A percentile compares a stretch with the other conserved stretches of the same genome.
Evolutionary conservation across 2,113 vertebrate genomes (phyloP).

Genomic region (Erythrolamprus reginae): DNA sequence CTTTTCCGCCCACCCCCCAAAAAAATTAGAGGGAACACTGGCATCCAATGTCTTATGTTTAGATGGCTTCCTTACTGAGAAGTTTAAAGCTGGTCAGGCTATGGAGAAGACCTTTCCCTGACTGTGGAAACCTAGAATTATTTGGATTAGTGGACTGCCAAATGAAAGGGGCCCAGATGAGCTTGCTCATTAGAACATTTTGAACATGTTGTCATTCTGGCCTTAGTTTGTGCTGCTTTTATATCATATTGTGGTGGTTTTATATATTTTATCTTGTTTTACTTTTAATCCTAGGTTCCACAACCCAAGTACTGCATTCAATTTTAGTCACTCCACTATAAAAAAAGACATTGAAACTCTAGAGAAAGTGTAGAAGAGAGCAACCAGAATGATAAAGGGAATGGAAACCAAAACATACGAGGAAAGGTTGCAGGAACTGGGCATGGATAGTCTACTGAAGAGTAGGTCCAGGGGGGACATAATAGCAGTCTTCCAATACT

Average conservation of each 20-base stretch:
- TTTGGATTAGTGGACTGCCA: not conserved
- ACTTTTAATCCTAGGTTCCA: not conserved
- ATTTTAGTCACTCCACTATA: no score
- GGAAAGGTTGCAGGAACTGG: no score
- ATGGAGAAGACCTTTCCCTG: not conserved
- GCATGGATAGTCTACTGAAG: no score
- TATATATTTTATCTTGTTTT: not conserved
- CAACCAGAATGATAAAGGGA: no score
- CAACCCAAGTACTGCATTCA: no score
- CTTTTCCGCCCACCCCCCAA: no score
- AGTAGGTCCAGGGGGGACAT: no score
- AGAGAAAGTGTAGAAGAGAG: no score
- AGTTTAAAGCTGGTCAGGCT: not conserved
- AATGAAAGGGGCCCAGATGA: not conserved
- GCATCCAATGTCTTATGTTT: not conserved
- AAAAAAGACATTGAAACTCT: no score
- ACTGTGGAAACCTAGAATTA: not conserved
- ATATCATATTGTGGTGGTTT: not conserved
- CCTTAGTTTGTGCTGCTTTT: not conserved
- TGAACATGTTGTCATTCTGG: not conserved
- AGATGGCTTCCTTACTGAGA: not conserved
- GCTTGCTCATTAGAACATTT: not conserved
- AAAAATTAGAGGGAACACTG: no score
- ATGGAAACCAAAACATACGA: no score
- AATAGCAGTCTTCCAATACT: no score